Evolutionary conservation across 2,113 vertebrate species (phyloP), one percentile per base, ranked within the genome.

Genomic region (Hylia prasina): DNA sequence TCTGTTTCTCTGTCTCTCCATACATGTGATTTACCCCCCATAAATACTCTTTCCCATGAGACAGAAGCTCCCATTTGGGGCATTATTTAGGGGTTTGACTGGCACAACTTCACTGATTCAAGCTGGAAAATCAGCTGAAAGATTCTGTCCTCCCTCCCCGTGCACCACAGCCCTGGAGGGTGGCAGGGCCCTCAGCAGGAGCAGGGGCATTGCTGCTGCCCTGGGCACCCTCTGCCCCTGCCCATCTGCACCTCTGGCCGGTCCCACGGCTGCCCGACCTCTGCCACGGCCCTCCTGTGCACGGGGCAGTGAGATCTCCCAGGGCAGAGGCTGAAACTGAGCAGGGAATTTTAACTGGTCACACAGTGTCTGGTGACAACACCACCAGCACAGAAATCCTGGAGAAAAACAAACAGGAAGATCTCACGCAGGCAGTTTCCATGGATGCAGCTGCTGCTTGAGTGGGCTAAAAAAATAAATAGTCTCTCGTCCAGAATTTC

Each of bases 291-390:
- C 45, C 65, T 13, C 24, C 57, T 2, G 5, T 7, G 4, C 47
- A 19, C 11, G 5, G 31, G 6, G 1, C 37, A 3, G 0, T 0
- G 18, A 7, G 28, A 18, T n/a, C 51, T 63, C 51, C 28, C 10
- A 5, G 1, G 9, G 61, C 54, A 50, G 21, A 45, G 27, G 18
- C 1, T 1, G 6, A 1, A 6, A 8, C 13, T 2, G 24, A 64
- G 73, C 57, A 35, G 22, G 8, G 40, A 56, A n/a, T 22, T 11
- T 12, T 23, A 16, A 21, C 48, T 15, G 33, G 7, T 60, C 22
- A 53, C 22, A 3, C 39, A 1, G 31, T 8, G 3, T 35, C 66
- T 60, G 66, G 30, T 30, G 64, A 15, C 73, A 84, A 8, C 24
- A 9, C 0, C 0, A 2, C 24, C 37, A 9, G 16, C 81, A 68